These are phyloP conservation scores for Manis javanica DNA, from an alignment of 2,797 vertebrate species.

Conservation along the genomic window DNA sequence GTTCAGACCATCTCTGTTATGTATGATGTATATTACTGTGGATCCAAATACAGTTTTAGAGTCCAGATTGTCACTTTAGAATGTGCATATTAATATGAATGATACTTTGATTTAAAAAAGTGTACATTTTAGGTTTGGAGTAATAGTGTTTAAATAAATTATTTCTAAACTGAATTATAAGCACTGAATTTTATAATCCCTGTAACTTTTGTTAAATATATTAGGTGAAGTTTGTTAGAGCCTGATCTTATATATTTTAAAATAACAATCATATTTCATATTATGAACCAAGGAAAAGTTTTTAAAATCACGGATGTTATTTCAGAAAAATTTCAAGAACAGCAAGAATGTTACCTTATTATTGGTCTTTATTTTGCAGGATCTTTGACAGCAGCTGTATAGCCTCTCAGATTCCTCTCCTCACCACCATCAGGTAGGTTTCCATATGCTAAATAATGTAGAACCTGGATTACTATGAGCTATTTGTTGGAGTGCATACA, in stretches of 20 bases:
- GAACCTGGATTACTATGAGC: rapidly evolving
- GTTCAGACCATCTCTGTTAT: neutral
- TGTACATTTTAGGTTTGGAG: conserved; percentile 1
- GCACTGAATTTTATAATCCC: conserved; percentile 52
- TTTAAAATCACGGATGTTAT: conserved; percentile 38
- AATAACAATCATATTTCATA: conserved; percentile 30
- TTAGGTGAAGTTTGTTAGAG: conserved; percentile 31
- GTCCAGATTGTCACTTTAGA: conserved; percentile 20
- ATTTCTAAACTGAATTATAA: conserved; percentile 29
- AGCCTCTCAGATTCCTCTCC: conserved; percentile 66
- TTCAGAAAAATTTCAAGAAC: conserved; percentile 28
- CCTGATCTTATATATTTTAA: conserved; percentile 28
- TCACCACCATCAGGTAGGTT: conserved; percentile 88
- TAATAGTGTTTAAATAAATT: conserved; percentile 53
- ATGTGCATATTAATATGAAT: neutral
- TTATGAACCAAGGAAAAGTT: neutral
- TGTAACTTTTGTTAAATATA: conserved; percentile 41
- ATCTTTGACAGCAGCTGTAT: conserved; percentile 91
- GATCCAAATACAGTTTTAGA: conserved; percentile 25
- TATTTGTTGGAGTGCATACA: neutral
- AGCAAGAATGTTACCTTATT: neutral
- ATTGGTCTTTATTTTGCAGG: conserved; percentile 82
- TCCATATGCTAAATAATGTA: neutral
- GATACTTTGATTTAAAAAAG: too few species aligned
- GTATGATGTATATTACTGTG: conserved; percentile 14